Base-by-base conservation (phyloP, 2,888 invertebrate species). In the Ochropleura leucogaster region DNA sequence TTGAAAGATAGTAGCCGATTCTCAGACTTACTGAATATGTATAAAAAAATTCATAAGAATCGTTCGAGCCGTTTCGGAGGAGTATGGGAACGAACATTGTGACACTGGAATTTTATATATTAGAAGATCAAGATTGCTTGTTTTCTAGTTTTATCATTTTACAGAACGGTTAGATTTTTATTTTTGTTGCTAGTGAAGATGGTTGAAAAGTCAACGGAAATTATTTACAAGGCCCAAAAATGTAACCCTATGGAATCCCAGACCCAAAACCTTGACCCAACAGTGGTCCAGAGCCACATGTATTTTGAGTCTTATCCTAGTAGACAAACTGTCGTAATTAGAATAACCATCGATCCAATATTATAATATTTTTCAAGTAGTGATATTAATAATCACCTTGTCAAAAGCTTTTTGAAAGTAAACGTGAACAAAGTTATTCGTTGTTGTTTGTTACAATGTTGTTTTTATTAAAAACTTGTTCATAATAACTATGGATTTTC, bases 341-440 rank as follows among this genome's bases (percentile, higher is more conserved):
- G 55, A 55, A 55, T 55, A 55, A 6, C 12, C 14, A 57, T 8
- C n/a, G 53, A 44, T 14, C 8, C 14, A 65, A n/a, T 7, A 14
- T 14, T 40, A 14, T 14, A 51, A n/a, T 16, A 16, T 4, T 51
- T 51, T 66, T n/a, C n/a, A 42, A 53, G 6, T 40, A 5, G 18
- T 40, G 51, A 40, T 40, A 40, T 0, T n/a, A 53, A 7, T 12
- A 30, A 30, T 18, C 18, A 65, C 64, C 47, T 47, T 65, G 64
- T 66, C 40, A 49, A 66, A 49, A 47, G 20, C 6, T 42, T 64
- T 46, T 14, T 16, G 20, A 64, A 64, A 64, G 20, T 57, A 57
- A 20, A 7, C 14, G 5, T 0, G 20, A 14, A 20, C 30, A 57
- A 57, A 57, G 20, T 57, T 14, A 30, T 30, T 57, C 57, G 30